phyloP scores from a whole-genome alignment of 2,113 vertebrate species.

The Prolemur simus region DNA sequence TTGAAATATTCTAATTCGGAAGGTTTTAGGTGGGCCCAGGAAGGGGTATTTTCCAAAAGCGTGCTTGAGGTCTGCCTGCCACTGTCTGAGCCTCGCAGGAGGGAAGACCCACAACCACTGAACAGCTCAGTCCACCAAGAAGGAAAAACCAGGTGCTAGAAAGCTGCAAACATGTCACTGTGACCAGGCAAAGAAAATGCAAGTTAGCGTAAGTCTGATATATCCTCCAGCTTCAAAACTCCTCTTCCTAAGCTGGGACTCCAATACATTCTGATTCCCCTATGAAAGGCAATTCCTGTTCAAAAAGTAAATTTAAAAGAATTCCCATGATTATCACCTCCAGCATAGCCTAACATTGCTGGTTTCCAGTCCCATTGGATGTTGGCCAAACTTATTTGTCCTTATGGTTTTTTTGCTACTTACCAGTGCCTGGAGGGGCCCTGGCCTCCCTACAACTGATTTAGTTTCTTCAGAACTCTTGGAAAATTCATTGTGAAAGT shows the following conservation, averaged over 20 bases:
- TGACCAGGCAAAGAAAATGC: background rate
- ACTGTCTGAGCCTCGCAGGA: background rate
- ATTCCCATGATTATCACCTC: background rate
- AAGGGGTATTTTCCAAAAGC: background rate
- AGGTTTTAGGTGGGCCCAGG: background rate
- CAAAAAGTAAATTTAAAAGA: background rate
- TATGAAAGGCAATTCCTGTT: background rate
- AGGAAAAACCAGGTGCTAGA: fast-evolving
- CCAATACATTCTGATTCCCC: background rate
- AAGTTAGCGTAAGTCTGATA: background rate
- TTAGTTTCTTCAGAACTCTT: background rate
- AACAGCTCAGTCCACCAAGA: background rate
- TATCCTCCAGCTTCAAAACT: background rate
- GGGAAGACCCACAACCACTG: too few species aligned
- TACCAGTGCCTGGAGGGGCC: background rate
- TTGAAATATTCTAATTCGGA: background rate
- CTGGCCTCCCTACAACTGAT: background rate
- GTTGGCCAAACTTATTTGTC: background rate
- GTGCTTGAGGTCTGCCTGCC: background rate
- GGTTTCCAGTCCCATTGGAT: background rate
- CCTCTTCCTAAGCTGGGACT: background rate
- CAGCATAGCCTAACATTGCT: background rate
- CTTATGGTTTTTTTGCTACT: background rate
- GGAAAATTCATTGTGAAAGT: background rate
- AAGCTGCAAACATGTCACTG: background rate